Evolutionary conservation across 2,797 vertebrate species (phyloP).

Genomic region (Lophotriccus pileatus): DNA sequence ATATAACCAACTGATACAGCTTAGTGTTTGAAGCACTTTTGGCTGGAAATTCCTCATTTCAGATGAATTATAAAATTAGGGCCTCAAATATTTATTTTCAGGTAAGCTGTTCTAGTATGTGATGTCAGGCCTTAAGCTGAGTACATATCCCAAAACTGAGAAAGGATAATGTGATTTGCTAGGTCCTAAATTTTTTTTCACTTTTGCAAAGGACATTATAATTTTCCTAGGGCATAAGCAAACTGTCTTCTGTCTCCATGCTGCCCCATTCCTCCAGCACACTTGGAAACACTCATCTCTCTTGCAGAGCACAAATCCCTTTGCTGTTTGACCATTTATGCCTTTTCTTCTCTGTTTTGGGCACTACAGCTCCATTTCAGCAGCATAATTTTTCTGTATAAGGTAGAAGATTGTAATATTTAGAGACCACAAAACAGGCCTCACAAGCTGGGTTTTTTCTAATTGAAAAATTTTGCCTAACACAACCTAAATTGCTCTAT

Average conservation of each 20-base stretch:
- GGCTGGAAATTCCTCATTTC: neutral
- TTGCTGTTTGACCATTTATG: neutral
- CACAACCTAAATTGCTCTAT: neutral
- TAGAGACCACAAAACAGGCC: neutral
- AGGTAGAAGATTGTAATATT: neutral
- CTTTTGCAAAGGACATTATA: neutral
- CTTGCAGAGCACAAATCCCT: neutral
- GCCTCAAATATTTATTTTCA: neutral
- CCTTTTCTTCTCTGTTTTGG: neutral
- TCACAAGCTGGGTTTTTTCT: neutral
- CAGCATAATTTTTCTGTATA: neutral
- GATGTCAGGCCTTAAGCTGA: neutral
- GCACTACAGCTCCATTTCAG: neutral
- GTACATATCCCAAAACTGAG: neutral
- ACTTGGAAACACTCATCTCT: neutral
- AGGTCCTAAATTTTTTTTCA: neutral
- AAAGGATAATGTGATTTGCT: neutral
- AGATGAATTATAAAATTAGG: neutral
- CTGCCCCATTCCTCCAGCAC: neutral
- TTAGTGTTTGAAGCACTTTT: neutral
- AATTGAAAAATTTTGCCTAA: neutral
- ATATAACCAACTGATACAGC: neutral
- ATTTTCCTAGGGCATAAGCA: neutral
- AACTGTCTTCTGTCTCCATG: neutral
- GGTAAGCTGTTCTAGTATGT: neutral